Evolutionary conservation across 2,113 vertebrate genomes (phyloP).

Genomic region (Arothron firmamentum): DNA sequence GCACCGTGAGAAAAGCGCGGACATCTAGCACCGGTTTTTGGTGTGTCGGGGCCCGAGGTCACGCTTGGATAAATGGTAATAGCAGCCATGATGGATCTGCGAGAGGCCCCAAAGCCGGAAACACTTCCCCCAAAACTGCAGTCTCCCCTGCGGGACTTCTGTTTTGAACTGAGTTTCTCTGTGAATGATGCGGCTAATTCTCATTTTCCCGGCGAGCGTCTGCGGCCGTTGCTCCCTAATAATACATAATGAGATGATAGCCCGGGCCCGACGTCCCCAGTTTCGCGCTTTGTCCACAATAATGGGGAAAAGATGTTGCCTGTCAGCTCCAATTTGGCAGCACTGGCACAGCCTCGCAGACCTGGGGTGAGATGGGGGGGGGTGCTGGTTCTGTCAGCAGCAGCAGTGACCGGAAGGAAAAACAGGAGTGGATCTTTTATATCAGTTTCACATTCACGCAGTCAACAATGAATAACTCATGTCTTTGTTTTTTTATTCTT

Average conservation of each 20-base stretch:
- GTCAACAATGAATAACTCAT: neutral
- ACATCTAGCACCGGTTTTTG: constrained; percentile 9
- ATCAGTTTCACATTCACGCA: constrained; percentile 7
- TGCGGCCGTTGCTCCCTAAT: neutral
- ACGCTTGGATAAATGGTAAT: neutral
- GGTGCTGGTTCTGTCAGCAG: neutral
- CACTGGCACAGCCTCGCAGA: constrained; percentile 13
- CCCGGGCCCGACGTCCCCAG: constrained; percentile 1
- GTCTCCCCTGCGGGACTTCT: no score
- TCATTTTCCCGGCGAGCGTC: neutral
- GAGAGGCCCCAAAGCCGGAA: no score
- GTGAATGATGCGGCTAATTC: no score
- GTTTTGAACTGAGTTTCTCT: no score
- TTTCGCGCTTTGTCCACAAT: constrained; percentile 16
- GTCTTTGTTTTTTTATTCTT: neutral
- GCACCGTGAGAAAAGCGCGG: constrained; percentile 2
- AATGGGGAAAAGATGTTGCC: constrained; percentile 54
- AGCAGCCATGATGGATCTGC: no score
- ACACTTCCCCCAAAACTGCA: no score
- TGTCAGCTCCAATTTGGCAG: constrained; percentile 35
- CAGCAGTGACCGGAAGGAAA: neutral
- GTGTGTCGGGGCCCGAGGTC: constrained; percentile 30
- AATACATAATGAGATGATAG: constrained; percentile 17
- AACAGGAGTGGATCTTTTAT: neutral
- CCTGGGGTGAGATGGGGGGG: constrained; percentile 10